These are phyloP conservation scores for Trichonephila inaurata DNA, from an alignment of 1,140 invertebrate species.

Conservation along the genomic window DNA sequence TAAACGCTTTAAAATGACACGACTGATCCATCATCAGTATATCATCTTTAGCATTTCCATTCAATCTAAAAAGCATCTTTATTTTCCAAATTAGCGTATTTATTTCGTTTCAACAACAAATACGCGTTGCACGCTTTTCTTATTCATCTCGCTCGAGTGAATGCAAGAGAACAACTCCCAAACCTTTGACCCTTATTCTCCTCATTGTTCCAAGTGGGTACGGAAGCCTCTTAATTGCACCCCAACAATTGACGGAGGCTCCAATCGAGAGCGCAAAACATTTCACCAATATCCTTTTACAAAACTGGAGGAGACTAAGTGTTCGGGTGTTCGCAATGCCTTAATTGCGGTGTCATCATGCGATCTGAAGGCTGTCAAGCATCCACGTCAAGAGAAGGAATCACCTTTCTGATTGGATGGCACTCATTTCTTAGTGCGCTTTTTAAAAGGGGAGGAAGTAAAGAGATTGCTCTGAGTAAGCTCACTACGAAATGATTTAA, in stretches of 20 bases:
- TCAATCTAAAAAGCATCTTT: neutral
- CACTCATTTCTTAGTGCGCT: conserved; percentile 3
- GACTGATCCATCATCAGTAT: neutral
- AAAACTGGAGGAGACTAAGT: conserved; percentile 3
- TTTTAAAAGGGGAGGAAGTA: conserved; percentile 9
- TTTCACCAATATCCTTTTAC: conserved; percentile 38
- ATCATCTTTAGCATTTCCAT: neutral
- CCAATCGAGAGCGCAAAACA: conserved; percentile 19
- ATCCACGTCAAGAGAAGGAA: neutral
- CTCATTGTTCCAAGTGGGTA: conserved; percentile 16
- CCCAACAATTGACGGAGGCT: conserved; percentile 13
- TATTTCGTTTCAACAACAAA: conserved; percentile 1
- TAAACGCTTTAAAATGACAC: neutral
- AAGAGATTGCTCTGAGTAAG: neutral
- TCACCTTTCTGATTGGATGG: conserved; percentile 6
- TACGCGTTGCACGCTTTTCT: neutral
- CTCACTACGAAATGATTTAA: no score
- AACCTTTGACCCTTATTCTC: conserved; percentile 5
- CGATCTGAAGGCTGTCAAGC: conserved; percentile 10
- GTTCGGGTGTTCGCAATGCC: conserved; percentile 24
- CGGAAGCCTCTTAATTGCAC: conserved; percentile 22
- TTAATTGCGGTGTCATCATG: conserved; percentile 35
- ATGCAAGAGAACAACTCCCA: neutral
- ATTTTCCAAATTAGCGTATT: neutral
- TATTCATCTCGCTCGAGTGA: neutral